phyloP scores from a whole-genome alignment of 2,113 vertebrate species.

The Sprattus sprattus region DNA sequence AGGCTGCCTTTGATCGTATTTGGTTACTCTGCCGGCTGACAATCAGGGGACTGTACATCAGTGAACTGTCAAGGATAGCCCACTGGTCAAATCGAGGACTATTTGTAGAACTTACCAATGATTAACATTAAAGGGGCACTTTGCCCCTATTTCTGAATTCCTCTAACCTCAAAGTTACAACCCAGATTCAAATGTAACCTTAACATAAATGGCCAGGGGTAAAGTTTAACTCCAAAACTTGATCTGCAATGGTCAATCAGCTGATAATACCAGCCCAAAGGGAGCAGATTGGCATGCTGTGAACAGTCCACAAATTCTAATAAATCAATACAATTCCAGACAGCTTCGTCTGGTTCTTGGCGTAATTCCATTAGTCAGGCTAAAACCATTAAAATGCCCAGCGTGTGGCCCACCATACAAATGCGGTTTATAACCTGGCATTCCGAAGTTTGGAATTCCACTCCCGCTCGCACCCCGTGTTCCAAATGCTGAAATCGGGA shows the following conservation, averaged over 20 bases:
- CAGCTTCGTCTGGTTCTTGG: slow-evolving; percentile 46
- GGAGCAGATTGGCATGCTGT: neutral
- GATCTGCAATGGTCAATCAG: neutral
- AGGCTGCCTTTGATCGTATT: neutral
- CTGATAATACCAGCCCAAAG: neutral
- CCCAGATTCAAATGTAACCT: neutral
- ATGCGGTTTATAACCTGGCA: slow-evolving; percentile 65
- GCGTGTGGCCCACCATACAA: slow-evolving; percentile 68
- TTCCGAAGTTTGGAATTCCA: slow-evolving; percentile 60
- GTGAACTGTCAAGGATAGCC: neutral
- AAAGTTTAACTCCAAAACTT: neutral
- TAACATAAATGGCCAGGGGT: neutral
- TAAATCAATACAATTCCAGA: slow-evolving; percentile 40
- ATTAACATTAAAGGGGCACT: neutral
- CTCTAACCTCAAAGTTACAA: neutral
- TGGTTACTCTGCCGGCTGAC: neutral
- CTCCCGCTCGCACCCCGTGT: slow-evolving; percentile 50
- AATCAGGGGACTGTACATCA: neutral
- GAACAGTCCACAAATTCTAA: slow-evolving; percentile 36
- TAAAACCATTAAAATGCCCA: slow-evolving; percentile 63
- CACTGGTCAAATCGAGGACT: neutral
- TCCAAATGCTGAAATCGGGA: slow-evolving; percentile 52
- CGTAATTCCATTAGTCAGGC: slow-evolving; percentile 66
- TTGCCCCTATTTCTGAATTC: slow-evolving; percentile 10
- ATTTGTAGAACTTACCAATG: slow-evolving; percentile 8